Evolutionary conservation across 2,797 vertebrate genomes (phyloP).

Genomic region (Vireo griseus): DNA sequence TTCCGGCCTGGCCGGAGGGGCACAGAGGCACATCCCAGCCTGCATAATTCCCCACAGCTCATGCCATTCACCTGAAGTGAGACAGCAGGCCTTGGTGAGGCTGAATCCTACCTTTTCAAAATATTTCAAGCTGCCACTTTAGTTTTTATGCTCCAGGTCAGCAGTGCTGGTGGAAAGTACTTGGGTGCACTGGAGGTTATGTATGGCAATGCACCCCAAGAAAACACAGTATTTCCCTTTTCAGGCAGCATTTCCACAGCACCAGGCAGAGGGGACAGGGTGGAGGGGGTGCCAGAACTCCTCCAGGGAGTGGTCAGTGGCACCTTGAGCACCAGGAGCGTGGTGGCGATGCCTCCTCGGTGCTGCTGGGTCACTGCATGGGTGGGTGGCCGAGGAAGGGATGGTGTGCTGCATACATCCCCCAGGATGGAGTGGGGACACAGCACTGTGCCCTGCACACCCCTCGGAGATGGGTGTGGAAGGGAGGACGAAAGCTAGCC

Average conservation of each 20-base stretch:
- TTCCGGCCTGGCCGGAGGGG: not conserved
- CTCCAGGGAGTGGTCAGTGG: accelerated
- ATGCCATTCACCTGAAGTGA: not conserved
- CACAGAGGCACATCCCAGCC: not conserved
- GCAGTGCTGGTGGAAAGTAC: not conserved
- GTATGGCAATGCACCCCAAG: not conserved
- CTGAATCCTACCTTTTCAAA: not conserved
- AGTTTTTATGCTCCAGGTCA: not conserved
- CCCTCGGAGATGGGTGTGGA: accelerated
- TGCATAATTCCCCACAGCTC: not conserved
- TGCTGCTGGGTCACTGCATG: accelerated
- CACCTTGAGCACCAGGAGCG: accelerated
- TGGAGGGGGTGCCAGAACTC: accelerated
- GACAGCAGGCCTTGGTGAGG: not conserved
- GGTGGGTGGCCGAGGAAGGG: accelerated
- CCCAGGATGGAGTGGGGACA: accelerated
- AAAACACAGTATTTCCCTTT: not conserved
- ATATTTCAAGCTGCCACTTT: not conserved
- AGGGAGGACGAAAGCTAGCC: not conserved
- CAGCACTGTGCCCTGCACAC: not conserved
- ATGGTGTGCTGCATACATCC: too few species aligned
- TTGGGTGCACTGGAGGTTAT: accelerated
- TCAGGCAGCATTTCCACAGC: not conserved
- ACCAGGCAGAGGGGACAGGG: not conserved
- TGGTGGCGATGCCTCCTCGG: accelerated